Evolutionary conservation across 2,113 vertebrate species (phyloP).

Genomic region (Megalops atlanticus): DNA sequence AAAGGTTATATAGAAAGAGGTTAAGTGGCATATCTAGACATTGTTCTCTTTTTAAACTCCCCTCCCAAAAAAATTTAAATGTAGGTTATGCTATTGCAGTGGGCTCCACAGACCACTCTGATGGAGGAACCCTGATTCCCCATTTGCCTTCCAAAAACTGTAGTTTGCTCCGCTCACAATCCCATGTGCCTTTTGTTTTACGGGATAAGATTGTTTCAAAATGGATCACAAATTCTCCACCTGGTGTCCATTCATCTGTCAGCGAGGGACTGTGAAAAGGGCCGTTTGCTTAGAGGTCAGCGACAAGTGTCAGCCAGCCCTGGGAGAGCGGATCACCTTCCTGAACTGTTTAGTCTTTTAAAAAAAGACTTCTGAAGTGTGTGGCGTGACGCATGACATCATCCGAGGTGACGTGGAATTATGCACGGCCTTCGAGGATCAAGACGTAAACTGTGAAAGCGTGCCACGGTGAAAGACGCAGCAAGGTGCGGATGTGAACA

Average conservation of each 20-base stretch:
- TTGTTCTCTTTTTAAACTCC: too few relatives aligned
- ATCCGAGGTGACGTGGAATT: neutral
- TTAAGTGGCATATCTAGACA: too few relatives aligned
- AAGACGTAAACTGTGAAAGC: neutral
- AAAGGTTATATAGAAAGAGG: too few relatives aligned
- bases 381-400: neutral
- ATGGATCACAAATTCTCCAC: neutral
- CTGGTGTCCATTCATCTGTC: neutral
- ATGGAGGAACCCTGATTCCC: too few relatives aligned
- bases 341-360: constrained; percentile 9
- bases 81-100: too few relatives aligned
- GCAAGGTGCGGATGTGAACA: neutral
- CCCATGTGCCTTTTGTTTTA: neutral
- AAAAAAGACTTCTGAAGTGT: neutral
- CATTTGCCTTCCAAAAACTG: too few relatives aligned
- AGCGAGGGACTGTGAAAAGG: neutral
- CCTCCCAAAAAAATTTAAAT: too few relatives aligned
- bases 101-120: too few relatives aligned
- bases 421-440: neutral
- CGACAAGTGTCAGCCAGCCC: neutral
- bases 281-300: neutral
- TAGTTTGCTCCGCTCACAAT: too few relatives aligned
- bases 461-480: neutral
- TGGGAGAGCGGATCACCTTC: neutral
- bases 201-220: neutral